These are phyloP conservation scores for Seriola quinqueradiata DNA, from an alignment of 2,113 vertebrate genomes.

Conservation along the genomic window DNA sequence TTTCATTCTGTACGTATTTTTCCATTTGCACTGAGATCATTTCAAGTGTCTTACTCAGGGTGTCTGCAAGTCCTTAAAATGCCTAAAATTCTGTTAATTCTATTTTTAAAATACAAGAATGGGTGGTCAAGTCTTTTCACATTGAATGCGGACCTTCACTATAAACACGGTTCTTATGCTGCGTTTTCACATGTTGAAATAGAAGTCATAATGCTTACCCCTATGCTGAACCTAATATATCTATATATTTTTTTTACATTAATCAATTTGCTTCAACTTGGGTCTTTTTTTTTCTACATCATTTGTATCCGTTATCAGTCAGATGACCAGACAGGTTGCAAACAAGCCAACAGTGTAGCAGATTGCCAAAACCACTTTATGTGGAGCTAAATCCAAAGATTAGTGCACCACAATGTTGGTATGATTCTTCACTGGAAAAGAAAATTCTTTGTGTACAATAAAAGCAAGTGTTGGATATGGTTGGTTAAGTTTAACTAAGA, in stretches of 20 bases:
- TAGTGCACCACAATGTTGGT: not conserved
- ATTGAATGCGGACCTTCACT: not conserved
- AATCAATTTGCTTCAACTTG: not conserved
- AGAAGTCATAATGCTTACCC: not conserved
- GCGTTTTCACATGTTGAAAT: not conserved
- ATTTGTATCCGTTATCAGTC: not conserved
- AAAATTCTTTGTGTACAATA: not conserved
- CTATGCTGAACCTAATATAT: not conserved
- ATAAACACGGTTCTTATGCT: not conserved
- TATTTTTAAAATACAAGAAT: not conserved
- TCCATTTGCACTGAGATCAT: not conserved
- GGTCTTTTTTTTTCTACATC: not conserved
- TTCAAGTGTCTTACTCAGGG: not conserved
- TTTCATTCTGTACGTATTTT: not conserved
- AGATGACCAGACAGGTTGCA: not conserved
- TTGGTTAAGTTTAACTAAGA: too few relatives aligned
- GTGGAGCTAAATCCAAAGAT: not conserved
- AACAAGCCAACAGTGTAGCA: not conserved
- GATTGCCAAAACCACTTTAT: not conserved
- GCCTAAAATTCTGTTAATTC: not conserved
- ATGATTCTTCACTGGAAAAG: not conserved
- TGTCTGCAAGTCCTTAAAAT: not conserved
- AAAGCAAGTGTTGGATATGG: not conserved
- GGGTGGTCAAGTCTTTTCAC: not conserved
- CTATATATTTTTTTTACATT: too few relatives aligned